Evolutionary conservation across 2,888 invertebrate genomes (phyloP).

Genomic region (Anthrax anthrax): DNA sequence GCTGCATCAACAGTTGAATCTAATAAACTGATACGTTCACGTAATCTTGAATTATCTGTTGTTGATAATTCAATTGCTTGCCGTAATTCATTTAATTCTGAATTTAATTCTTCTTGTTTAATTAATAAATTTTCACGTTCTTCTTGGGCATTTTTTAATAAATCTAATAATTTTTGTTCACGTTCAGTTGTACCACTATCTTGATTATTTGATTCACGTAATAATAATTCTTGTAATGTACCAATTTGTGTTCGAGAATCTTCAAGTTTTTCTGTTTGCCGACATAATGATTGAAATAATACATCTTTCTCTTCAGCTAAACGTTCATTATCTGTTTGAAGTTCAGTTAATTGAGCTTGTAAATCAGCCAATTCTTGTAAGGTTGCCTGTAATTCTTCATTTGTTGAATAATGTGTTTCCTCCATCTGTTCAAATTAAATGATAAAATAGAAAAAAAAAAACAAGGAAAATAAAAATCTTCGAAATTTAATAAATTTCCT

Average conservation of each 20-base stretch:
- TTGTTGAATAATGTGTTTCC: slow-evolving; percentile 52
- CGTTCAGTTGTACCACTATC: slow-evolving; percentile 56
- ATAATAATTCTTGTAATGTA: slow-evolving; percentile 63
- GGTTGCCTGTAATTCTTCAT: slow-evolving; percentile 86
- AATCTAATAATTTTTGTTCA: slow-evolving; percentile 68
- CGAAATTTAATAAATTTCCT: too few species aligned
- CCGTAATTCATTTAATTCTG: slow-evolving; percentile 51
- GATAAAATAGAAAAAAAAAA: too few species aligned
- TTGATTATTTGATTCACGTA: slow-evolving; percentile 53
- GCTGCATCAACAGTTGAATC: slow-evolving; percentile 62
- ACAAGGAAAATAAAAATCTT: too few species aligned
- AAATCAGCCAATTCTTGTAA: slow-evolving; percentile 83
- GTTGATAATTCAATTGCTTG: slow-evolving; percentile 44
- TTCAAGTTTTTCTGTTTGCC: slow-evolving; percentile 83
- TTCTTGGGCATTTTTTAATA: slow-evolving; percentile 71
- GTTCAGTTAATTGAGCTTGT: slow-evolving; percentile 71
- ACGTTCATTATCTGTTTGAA: slow-evolving; percentile 77
- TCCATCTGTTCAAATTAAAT: too few species aligned
- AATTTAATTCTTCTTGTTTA: slow-evolving; percentile 65
- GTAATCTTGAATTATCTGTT: slow-evolving; percentile 49
- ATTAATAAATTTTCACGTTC: slow-evolving; percentile 57
- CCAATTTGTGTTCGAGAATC: slow-evolving; percentile 71
- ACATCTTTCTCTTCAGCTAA: slow-evolving; percentile 80
- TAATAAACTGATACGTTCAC: slow-evolving; percentile 52
- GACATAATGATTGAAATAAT: slow-evolving; percentile 75